Evolutionary conservation across 2,113 vertebrate genomes (phyloP), one percentile per base, ranked within the genome.

Genomic region (Megaleporinus macrocephalus): DNA sequence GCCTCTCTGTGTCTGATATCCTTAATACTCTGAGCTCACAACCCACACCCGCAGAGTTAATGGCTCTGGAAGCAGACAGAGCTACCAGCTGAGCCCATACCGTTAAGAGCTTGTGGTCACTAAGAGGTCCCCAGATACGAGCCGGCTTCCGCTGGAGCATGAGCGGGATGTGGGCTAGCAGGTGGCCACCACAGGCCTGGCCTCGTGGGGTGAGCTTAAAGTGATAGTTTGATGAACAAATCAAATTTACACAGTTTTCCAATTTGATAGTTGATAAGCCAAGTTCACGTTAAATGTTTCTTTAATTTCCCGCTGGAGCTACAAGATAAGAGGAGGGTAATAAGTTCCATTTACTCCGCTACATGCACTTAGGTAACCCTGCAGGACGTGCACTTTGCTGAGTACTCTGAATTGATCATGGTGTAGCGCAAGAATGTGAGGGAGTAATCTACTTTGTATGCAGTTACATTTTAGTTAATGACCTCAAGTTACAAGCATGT

Each of bases 1-100:
- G 51, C 68, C 53, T 33, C 63, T 81, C 41, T 1, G 36, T 76
- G 5, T 29, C 73, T 33, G 13, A 20, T 49, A 61, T 55, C 22
- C 59, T 70, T 29, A 30, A 76, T 72, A 55, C 66, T 44, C 29
- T 27, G 41, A 44, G 51, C 74, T 72, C 24, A 66, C 1, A 80
- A 62, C 73, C 59, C 55, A 55, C 68, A 53, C 33, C 20, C 53
- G 44, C 55, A 78, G 47, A 15, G 20, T 63, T 84, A 78, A 84
- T 79, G 71, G 76, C 70, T 71, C 66, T 79, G 49, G 27, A 68
- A 78, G 70, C 62, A 72, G 61, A 49, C 27, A 18, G 18, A 69
- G 41, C 11, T 47, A 41, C 72, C 84, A 84, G 82, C 79, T 86
- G 86, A 84, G 79, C 73, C 78, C 65, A 27, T 75, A 63, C 59